Conservation (phyloP, 2,113 vertebrate species). For the Nycticebus coucang region DNA sequence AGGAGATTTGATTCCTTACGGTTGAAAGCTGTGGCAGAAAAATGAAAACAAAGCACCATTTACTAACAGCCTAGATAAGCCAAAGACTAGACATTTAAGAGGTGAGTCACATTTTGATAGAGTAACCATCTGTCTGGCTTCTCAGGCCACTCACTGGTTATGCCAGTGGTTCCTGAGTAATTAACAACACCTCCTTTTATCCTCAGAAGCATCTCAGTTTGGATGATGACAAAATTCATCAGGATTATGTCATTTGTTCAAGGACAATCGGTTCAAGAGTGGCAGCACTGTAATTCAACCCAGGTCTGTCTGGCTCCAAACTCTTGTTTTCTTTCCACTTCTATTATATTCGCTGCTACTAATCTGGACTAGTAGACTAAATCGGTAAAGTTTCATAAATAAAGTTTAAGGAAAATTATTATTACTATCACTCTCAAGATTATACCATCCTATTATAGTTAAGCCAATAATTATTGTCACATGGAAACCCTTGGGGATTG, state of each 20-base stretch:
- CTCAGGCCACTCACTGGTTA: not conserved
- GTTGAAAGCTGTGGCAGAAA: constrained; percentile 8
- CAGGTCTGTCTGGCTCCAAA: not conserved
- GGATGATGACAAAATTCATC: not conserved
- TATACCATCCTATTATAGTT: not conserved
- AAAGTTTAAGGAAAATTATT: constrained; percentile 42
- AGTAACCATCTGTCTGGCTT: not conserved
- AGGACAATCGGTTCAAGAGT: not conserved
- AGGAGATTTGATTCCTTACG: not conserved
- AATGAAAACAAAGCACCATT: not conserved
- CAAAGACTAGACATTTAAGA: not conserved
- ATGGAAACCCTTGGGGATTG: not conserved
- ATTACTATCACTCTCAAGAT: constrained; percentile 26
- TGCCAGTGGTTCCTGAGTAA: not conserved
- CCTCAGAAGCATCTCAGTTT: not conserved
- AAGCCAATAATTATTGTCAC: constrained; percentile 25
- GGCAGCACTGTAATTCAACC: not conserved
- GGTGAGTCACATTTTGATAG: not conserved
- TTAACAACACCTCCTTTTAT: constrained; percentile 10
- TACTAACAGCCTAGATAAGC: not conserved
- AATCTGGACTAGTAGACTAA: not conserved
- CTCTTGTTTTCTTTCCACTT: not conserved
- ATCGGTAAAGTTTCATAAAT: constrained; percentile 36
- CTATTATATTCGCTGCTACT: not conserved
- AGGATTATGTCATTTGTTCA: constrained; percentile 25